phyloP scores from a whole-genome alignment of 2,888 invertebrate genomes.

The Anorthoa munda region DNA sequence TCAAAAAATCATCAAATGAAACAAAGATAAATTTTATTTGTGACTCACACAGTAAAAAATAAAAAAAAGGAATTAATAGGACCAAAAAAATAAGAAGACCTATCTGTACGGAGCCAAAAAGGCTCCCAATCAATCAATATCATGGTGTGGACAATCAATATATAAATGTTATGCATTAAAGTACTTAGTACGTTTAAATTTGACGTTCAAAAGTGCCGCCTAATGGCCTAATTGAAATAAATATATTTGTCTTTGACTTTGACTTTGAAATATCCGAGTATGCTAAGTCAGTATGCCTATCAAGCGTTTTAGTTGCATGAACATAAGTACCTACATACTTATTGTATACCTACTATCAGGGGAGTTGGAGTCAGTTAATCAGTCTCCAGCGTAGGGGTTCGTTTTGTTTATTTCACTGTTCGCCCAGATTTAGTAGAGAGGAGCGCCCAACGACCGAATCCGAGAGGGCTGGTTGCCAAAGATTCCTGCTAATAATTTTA shows the following conservation, averaged over 20 bases:
- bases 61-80: too few species aligned
- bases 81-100: too few species aligned
- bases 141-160: too few species aligned
- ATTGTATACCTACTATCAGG: constrained; percentile 41
- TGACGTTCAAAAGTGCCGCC: too few species aligned
- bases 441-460: constrained; percentile 72
- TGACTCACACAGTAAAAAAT: too few species aligned
- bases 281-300: background rate
- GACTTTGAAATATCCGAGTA: background rate
- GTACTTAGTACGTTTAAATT: background rate
- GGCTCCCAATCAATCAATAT: too few species aligned
- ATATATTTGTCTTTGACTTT: too few species aligned
- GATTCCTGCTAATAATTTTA: constrained; percentile 42
- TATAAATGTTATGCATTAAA: background rate
- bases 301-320: background rate
- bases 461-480: constrained; percentile 57
- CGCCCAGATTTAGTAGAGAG: constrained; percentile 73
- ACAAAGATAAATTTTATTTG: too few species aligned
- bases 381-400: constrained; percentile 68
- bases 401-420: constrained; percentile 78
- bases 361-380: constrained; percentile 72
- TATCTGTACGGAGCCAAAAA: too few species aligned
- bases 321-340: background rate
- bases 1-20: too few species aligned
- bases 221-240: too few species aligned